These are phyloP conservation scores for Bolborhynchus lineola DNA, from an alignment of 2,113 vertebrate genomes.

Conservation along the genomic window DNA sequence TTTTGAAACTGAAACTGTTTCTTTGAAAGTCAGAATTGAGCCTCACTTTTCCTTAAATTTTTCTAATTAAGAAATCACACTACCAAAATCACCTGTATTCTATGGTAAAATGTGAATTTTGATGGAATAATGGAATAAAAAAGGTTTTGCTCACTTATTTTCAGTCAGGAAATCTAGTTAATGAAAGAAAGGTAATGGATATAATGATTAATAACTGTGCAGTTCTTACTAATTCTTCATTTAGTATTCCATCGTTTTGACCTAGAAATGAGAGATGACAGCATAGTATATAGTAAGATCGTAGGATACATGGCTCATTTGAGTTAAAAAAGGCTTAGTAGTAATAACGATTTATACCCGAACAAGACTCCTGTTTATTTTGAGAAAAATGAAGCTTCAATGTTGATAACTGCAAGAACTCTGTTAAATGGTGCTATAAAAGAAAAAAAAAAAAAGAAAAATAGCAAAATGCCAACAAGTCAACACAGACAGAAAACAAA, in stretches of 20 bases:
- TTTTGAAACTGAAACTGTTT: background rate
- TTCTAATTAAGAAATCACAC: background rate
- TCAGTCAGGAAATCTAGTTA: background rate
- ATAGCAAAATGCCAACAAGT: background rate
- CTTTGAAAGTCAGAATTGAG: background rate
- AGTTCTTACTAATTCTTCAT: background rate
- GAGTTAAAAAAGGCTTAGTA: background rate
- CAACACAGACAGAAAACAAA: background rate
- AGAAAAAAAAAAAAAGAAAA: background rate
- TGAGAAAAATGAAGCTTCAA: background rate
- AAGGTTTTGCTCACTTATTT: accelerated
- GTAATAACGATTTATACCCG: background rate
- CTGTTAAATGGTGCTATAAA: background rate
- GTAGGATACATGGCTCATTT: background rate
- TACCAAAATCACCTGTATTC: background rate
- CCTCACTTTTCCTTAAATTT: background rate
- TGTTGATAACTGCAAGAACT: background rate
- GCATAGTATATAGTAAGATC: background rate
- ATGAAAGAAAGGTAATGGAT: background rate
- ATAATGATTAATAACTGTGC: background rate
- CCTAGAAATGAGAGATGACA: background rate
- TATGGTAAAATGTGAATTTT: background rate
- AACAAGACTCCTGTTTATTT: background rate
- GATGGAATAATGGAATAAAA: background rate
- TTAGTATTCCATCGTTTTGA: background rate